Conservation (phyloP, 2,113 vertebrate species). For the Alexandromys fortis region DNA sequence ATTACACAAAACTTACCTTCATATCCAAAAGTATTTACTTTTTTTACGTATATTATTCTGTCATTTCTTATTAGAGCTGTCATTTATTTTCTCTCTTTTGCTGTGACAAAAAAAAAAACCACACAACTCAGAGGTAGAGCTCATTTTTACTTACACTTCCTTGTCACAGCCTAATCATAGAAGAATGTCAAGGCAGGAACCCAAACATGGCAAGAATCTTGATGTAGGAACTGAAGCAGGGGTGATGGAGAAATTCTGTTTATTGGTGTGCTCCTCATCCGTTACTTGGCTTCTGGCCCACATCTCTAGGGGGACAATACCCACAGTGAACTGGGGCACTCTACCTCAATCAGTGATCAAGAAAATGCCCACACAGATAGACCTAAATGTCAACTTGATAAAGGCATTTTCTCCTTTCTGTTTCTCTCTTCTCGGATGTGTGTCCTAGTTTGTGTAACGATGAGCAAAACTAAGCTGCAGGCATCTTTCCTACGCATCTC, state of each 20-base stretch:
- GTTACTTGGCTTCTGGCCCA: background rate
- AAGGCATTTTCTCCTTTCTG: background rate
- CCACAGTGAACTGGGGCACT: background rate
- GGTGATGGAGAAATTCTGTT: background rate
- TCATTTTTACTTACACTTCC: background rate
- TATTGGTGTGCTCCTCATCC: background rate
- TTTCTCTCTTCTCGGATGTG: background rate
- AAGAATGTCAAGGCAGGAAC: background rate
- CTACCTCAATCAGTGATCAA: background rate
- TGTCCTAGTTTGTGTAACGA: background rate
- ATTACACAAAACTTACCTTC: background rate
- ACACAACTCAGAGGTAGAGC: background rate
- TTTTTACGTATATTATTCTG: background rate
- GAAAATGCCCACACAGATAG: background rate
- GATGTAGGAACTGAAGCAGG: background rate
- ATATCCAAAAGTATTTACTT: background rate
- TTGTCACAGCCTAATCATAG: background rate
- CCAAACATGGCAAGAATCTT: background rate
- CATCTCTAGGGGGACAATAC: background rate
- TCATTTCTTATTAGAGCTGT: background rate
- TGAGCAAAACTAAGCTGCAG: background rate
- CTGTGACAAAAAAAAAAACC: background rate
- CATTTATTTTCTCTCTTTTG: background rate
- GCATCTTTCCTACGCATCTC: background rate
- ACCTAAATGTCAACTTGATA: background rate